Base-by-base conservation (phyloP, 30 jellyfish, hydroid and myxozoan genomes). In the Phacellophora camtschatica region DNA sequence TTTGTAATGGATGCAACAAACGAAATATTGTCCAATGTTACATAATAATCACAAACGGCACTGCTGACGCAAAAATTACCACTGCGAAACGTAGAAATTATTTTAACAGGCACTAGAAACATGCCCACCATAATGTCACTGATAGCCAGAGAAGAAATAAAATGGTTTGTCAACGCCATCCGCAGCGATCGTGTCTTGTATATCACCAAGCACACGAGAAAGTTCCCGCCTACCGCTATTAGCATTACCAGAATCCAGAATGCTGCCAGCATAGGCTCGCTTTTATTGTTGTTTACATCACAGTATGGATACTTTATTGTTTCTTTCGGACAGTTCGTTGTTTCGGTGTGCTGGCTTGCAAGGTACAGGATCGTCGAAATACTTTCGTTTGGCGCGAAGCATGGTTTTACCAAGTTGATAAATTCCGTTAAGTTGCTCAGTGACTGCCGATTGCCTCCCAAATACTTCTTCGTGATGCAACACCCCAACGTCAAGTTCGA, bases 1-100 rank as follows among this genome's bases (percentile, higher is more conserved):
- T 93, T 93, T 7, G 99, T 93, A 78, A 93, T 74, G 28, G 99
- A 93, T 13, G 96, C 97, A 29, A 73, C 89, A 36, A 93, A 93
- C 51, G 89, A 82, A 8, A 74, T 51, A 68, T 57, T 93, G 66
- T 86, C 97, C 65, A 89, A n/a, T 0, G 97, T 79, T 28, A 75
- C 33, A 91, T 86, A 85, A 61, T 66, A 65, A 28, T 75, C 93
- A 37, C 99, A 93, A 46, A 81, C 65, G 13, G 30, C 82, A 11
- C 33, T 62, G 54, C 82, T 49, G 49, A 34, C 67, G 81, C 97
- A 93, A 20, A 79, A 84, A 15, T 49, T 24, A 2, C 84, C 83
- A 31, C 80, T 81, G 91, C 69, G 84, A 8, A 53, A 78, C 15
- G 96, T 77, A 11, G 83, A 55, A 33, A 55, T 39, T 1, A 74